Evolutionary conservation across 2,888 invertebrate species (phyloP).

Genomic region (Lasioglossum morio): DNA sequence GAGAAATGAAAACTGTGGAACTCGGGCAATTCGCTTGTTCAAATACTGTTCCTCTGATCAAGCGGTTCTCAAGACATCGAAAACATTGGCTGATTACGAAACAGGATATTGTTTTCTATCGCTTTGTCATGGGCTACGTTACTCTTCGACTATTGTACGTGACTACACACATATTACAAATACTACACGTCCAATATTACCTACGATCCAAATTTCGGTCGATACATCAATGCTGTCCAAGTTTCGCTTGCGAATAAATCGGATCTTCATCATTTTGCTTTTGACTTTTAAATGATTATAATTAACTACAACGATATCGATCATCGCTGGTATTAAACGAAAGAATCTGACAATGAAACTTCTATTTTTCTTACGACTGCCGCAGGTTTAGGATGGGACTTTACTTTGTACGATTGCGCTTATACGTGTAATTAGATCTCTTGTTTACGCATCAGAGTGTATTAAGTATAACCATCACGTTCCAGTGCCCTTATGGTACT

Average conservation of each 20-base stretch:
- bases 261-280: background rate
- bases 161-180: slow-evolving; percentile 48
- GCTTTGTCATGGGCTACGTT: background rate
- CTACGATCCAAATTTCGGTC: slow-evolving; percentile 43
- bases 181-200: slow-evolving; percentile 57
- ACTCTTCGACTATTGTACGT: slow-evolving; percentile 32
- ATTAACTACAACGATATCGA: background rate
- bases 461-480: background rate
- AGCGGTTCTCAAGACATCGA: slow-evolving; percentile 40
- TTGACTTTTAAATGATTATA: background rate
- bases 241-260: background rate
- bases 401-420: background rate
- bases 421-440: too few species aligned
- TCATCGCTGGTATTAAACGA: background rate
- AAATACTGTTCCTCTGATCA: slow-evolving; percentile 12
- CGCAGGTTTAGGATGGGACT: background rate
- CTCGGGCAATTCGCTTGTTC: background rate
- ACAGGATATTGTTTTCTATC: slow-evolving; percentile 26
- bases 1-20: background rate
- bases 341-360: background rate
- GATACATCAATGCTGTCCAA: background rate
- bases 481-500: background rate
- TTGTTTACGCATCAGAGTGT: too few species aligned
- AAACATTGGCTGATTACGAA: slow-evolving; percentile 33
- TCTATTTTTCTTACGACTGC: background rate